Conservation (phyloP, 2,797 vertebrate species). For the Pelodytes ibericus region DNA sequence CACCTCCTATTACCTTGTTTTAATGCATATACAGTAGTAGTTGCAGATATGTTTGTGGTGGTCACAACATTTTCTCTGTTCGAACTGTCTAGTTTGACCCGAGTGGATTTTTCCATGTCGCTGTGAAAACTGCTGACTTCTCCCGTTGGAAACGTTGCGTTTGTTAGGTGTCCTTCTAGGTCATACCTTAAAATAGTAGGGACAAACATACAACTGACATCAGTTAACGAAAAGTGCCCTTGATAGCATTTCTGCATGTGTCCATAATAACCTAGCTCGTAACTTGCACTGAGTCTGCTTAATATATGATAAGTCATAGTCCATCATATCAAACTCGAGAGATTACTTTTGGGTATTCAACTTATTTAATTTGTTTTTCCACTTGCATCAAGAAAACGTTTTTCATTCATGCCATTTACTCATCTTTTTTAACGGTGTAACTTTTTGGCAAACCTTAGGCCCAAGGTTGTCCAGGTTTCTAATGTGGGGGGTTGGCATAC, state of each 20-base stretch:
- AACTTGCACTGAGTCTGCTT: neutral
- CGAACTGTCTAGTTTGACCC: slow-evolving; percentile 87
- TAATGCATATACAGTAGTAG: slow-evolving; percentile 90
- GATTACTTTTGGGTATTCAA: too few relatives aligned
- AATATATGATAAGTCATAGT: neutral
- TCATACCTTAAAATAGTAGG: slow-evolving; percentile 78
- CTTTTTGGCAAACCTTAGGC: too few relatives aligned
- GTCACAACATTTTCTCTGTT: slow-evolving; percentile 90
- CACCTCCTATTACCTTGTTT: slow-evolving; percentile 81
- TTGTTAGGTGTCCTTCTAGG: slow-evolving; percentile 88
- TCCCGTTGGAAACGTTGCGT: slow-evolving; percentile 90
- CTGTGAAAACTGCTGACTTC: slow-evolving; percentile 93
- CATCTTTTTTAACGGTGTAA: too few relatives aligned
- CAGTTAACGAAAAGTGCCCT: neutral
- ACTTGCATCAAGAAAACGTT: too few relatives aligned
- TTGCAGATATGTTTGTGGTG: slow-evolving; percentile 91
- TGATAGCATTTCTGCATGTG: neutral
- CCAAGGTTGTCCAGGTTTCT: too few relatives aligned
- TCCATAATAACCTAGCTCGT: neutral
- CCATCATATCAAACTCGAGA: neutral
- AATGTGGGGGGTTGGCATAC: too few relatives aligned
- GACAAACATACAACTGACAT: slow-evolving; percentile 33
- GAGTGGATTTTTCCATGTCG: slow-evolving; percentile 87
- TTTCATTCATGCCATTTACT: too few relatives aligned
- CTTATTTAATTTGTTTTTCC: too few relatives aligned